Conservation (phyloP, 2,113 vertebrate genomes). For the Nannobrachium achirus region DNA sequence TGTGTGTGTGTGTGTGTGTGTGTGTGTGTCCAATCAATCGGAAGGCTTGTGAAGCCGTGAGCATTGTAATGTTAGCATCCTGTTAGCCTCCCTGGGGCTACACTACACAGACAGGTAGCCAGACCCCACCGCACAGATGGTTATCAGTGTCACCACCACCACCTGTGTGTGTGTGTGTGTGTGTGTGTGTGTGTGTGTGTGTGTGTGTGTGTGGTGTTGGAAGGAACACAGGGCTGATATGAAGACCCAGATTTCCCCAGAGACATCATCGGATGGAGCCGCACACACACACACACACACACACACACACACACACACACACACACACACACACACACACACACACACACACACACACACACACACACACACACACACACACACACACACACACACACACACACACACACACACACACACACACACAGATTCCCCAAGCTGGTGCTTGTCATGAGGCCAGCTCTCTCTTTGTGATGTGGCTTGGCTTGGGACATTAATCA, state of each 20-base stretch:
- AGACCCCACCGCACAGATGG: slow-evolving; percentile 31
- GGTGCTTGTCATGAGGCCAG: slow-evolving; percentile 35
- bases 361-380: slow-evolving; percentile 45
- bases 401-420: slow-evolving; percentile 5
- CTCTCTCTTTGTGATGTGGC: slow-evolving; percentile 32
- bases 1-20: slow-evolving; percentile 16
- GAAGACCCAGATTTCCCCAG: slow-evolving; percentile 58
- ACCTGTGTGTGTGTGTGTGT: slow-evolving; percentile 10
- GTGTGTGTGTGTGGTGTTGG: slow-evolving; percentile 7
- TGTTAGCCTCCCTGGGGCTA: no score
- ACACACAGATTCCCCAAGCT: slow-evolving; percentile 17
- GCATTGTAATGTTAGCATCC: neutral
- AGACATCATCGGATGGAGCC: slow-evolving; percentile 38
- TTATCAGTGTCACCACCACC: slow-evolving; percentile 26
- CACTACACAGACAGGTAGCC: no score
- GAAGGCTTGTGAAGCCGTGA: neutral
- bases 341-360: slow-evolving; percentile 37
- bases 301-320: slow-evolving; percentile 2
- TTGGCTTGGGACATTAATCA: slow-evolving; percentile 64
- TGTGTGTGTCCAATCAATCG: neutral
- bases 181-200: neutral
- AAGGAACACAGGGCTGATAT: slow-evolving; percentile 35
- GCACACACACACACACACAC: neutral
- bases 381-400: slow-evolving; percentile 30
- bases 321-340: slow-evolving; percentile 8